A percentile compares a stretch with the other conserved stretches of the same genome.
Evolutionary conservation across 2,113 vertebrate species (phyloP).

Genomic region (Heptranchias perlo): DNA sequence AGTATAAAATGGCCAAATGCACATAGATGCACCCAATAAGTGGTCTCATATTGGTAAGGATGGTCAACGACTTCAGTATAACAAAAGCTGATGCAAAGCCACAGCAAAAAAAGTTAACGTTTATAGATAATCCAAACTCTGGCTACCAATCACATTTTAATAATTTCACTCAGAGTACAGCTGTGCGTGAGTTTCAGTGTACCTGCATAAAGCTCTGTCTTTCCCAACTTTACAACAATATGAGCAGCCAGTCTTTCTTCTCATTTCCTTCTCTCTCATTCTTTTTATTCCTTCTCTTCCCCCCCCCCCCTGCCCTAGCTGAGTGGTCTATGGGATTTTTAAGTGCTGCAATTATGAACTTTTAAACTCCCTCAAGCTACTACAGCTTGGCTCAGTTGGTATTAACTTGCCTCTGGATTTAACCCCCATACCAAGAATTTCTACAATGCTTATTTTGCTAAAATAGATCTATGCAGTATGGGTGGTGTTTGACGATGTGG

Average conservation of each 20-base stretch:
- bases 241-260: neutral
- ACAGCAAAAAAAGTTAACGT: neutral
- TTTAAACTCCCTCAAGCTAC: neutral
- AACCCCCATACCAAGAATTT: neutral
- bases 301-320: neutral
- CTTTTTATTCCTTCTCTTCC: neutral
- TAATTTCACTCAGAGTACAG: neutral
- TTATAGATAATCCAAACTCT: neutral
- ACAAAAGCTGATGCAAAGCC: neutral
- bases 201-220: neutral
- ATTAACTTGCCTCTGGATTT: neutral
- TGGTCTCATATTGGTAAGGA: neutral
- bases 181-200: neutral
- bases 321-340: neutral
- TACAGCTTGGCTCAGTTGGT: neutral
- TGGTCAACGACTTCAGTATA: neutral
- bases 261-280: neutral
- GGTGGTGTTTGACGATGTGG: neutral
- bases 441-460: neutral
- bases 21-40: neutral
- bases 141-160: neutral
- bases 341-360: neutral
- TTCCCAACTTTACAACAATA: neutral
- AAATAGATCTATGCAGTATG: neutral
- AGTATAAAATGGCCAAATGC: neutral